Evolutionary conservation across 2,113 vertebrate genomes (phyloP).

Genomic region (Tachycineta bicolor): DNA sequence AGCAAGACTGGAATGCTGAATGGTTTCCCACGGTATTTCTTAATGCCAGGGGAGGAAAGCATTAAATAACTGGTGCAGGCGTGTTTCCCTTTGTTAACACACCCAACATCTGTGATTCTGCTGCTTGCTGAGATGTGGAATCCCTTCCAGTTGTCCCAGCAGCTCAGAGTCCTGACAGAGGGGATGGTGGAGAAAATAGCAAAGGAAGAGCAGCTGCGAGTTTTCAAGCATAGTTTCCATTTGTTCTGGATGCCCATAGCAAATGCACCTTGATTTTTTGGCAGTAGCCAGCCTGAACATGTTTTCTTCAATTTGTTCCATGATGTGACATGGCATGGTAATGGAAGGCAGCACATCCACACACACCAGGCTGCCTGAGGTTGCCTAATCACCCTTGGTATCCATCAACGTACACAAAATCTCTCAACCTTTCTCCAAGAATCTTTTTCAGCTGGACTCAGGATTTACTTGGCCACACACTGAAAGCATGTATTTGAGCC

Average conservation of each 20-base stretch:
- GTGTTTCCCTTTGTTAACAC: neutral
- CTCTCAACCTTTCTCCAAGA: neutral
- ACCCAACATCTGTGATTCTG: neutral
- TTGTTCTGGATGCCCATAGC: slow-evolving; percentile 23
- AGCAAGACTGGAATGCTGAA: neutral
- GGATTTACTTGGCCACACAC: neutral
- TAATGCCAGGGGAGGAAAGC: neutral
- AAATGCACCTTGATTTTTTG: slow-evolving; percentile 33
- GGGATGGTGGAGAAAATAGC: neutral
- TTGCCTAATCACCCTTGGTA: neutral
- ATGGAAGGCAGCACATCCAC: neutral
- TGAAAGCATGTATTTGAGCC: neutral
- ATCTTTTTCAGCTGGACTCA: neutral
- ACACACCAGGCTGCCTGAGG: neutral
- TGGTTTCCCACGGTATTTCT: neutral
- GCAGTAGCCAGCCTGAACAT: slow-evolving; percentile 1
- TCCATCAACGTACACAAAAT: neutral
- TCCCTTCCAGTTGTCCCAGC: slow-evolving; percentile 30
- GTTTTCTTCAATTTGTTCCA: neutral
- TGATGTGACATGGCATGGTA: neutral
- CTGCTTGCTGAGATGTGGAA: neutral
- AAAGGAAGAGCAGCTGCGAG: slow-evolving; percentile 47
- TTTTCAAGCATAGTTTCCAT: slow-evolving; percentile 55
- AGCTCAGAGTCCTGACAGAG: slow-evolving; percentile 31
- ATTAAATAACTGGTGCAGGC: neutral